Evolutionary conservation across 2,888 invertebrate genomes (phyloP).

Genomic region (Euplagia quadripunctaria): DNA sequence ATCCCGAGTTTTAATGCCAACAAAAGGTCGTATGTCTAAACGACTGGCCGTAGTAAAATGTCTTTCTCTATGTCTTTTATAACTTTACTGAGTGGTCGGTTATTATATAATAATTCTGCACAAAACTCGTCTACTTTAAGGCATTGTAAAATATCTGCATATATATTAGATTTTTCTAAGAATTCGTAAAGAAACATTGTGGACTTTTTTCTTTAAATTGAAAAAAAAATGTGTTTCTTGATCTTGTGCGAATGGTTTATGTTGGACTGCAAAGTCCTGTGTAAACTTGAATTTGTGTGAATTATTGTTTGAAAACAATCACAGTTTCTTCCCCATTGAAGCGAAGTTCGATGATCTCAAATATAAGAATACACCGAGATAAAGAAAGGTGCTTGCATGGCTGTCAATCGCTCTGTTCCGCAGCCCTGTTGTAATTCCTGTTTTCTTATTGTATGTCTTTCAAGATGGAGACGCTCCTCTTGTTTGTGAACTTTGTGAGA

Average conservation of each 20-base stretch:
- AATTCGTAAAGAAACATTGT: slow-evolving; percentile 53
- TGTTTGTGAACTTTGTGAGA: too few relatives aligned
- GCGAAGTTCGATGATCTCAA: background rate
- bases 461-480: too few relatives aligned
- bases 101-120: slow-evolving; percentile 35
- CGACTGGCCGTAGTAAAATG: background rate
- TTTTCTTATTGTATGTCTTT: too few relatives aligned
- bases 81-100: background rate
- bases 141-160: slow-evolving; percentile 49
- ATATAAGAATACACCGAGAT: background rate
- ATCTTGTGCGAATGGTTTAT: background rate
- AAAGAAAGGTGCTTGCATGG: background rate
- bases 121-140: slow-evolving; percentile 26
- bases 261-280: background rate
- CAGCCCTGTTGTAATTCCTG: too few relatives aligned
- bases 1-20: background rate
- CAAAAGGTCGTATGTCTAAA: background rate
- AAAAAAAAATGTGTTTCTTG: slow-evolving; percentile 15
- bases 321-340: slow-evolving; percentile 7
- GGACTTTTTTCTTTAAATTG: slow-evolving; percentile 18
- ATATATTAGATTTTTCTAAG: slow-evolving; percentile 56
- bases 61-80: background rate
- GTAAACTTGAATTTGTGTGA: background rate
- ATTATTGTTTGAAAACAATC: background rate
- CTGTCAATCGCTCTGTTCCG: too few relatives aligned